These are phyloP conservation scores for Drosophila fulvimacula DNA, from an alignment of 2,888 invertebrate genomes.

Conservation along the genomic window DNA sequence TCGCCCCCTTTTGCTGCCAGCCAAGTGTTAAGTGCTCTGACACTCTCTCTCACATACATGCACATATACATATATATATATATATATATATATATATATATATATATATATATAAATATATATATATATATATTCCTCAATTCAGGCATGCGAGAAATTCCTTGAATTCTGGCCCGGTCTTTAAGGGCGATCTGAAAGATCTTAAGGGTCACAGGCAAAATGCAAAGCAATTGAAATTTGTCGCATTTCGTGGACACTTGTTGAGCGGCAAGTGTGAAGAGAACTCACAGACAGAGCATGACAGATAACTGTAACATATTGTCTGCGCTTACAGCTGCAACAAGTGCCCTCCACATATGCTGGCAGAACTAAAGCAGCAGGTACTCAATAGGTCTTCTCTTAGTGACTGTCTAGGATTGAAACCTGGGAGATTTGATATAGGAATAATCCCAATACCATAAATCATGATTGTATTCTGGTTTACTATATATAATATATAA, in stretches of 20 bases:
- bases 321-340: conserved; percentile 47
- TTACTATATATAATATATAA: too few relatives aligned
- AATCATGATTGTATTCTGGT: too few relatives aligned
- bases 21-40: conserved; percentile 76
- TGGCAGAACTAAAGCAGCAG: neutral
- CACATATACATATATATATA: neutral
- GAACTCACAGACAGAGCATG: neutral
- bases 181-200: conserved; percentile 15
- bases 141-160: conserved; percentile 65
- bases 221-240: conserved; percentile 57
- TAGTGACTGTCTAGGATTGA: neutral
- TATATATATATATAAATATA: neutral
- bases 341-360: conserved; percentile 9
- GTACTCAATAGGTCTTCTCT: neutral
- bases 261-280: conserved; percentile 60
- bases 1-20: conserved; percentile 24
- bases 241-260: conserved; percentile 52
- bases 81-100: neutral
- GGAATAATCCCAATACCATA: too few relatives aligned
- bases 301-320: conserved; percentile 52
- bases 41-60: conserved; percentile 40
- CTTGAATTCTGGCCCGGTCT: conserved; percentile 56
- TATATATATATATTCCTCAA: conserved; percentile 11
- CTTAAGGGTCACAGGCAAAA: conserved; percentile 53
- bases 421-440: neutral